Conservation (phyloP, 2,113 vertebrate species). For the Lycocorax pyrrhopterus region DNA sequence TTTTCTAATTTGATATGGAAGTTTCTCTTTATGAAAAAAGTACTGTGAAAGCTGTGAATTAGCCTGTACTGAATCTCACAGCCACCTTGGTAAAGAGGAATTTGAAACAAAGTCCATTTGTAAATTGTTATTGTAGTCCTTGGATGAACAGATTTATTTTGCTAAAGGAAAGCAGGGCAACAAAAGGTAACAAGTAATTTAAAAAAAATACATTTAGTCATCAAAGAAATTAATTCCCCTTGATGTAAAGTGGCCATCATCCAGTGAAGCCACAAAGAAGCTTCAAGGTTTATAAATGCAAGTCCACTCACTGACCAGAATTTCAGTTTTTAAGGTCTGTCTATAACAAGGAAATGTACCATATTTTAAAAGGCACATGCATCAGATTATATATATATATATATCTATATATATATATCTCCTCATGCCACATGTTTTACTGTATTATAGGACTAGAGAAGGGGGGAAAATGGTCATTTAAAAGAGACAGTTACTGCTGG, state of each 20-base stretch:
- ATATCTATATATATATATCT: background rate
- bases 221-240: background rate
- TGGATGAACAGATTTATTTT: background rate
- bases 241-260: background rate
- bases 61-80: background rate
- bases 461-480: background rate
- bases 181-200: background rate
- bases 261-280: background rate
- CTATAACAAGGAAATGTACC: background rate
- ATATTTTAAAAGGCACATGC: background rate
- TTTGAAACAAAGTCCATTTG: background rate
- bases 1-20: background rate
- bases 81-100: background rate
- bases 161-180: background rate
- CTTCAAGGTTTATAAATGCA: background rate
- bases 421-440: background rate
- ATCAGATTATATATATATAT: background rate
- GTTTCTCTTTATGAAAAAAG: background rate
- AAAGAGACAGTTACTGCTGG: background rate
- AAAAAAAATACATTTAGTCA: background rate
- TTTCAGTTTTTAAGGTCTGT: background rate
- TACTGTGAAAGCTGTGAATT: background rate
- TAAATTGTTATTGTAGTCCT: background rate
- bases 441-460: background rate
- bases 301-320: background rate